These are phyloP conservation scores for Nemurella pictetii DNA, from an alignment of 2,888 invertebrate genomes.

Conservation along the genomic window DNA sequence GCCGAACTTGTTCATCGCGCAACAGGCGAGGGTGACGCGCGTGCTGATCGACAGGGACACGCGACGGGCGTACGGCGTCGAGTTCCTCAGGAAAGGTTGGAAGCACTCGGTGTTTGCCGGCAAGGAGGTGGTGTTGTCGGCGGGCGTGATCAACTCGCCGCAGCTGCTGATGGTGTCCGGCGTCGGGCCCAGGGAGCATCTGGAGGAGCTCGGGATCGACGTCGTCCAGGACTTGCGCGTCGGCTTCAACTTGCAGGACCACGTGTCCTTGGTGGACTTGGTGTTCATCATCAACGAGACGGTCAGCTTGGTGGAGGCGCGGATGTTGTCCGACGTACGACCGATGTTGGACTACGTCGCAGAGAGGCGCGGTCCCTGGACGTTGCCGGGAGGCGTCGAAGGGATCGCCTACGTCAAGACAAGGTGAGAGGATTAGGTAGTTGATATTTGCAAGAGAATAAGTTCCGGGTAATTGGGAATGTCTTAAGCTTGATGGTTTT, in stretches of 20 bases:
- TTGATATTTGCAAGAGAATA: too few relatives aligned
- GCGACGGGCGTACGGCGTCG: slow-evolving; percentile 63
- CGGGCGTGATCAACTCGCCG: slow-evolving; percentile 85
- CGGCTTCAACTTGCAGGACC: too few relatives aligned
- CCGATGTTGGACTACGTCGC: slow-evolving; percentile 50
- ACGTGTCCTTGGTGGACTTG: slow-evolving; percentile 51
- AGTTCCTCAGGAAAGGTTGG: slow-evolving; percentile 70
- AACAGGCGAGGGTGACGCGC: slow-evolving; percentile 67
- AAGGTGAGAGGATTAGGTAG: too few relatives aligned
- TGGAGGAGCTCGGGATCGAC: slow-evolving; percentile 70
- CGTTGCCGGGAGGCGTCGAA: slow-evolving; percentile 54
- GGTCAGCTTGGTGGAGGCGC: slow-evolving; percentile 45
- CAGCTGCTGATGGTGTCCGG: slow-evolving; percentile 95
- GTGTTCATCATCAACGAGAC: slow-evolving; percentile 49
- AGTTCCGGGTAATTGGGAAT: too few relatives aligned
- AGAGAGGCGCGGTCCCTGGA: slow-evolving; percentile 50
- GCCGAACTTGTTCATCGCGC: slow-evolving; percentile 70
- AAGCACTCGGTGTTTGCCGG: slow-evolving; percentile 75
- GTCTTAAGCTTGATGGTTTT: too few relatives aligned
- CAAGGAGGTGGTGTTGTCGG: slow-evolving; percentile 61
- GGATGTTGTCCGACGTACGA: slow-evolving; percentile 45
- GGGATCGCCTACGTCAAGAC: slow-evolving; percentile 53
- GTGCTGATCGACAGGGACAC: slow-evolving; percentile 65
- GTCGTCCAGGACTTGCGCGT: slow-evolving; percentile 75
- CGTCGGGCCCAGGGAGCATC: slow-evolving; percentile 75